Evolutionary conservation across 2,113 vertebrate species (phyloP).

Genomic region (Reinhardtius hippoglossoides): DNA sequence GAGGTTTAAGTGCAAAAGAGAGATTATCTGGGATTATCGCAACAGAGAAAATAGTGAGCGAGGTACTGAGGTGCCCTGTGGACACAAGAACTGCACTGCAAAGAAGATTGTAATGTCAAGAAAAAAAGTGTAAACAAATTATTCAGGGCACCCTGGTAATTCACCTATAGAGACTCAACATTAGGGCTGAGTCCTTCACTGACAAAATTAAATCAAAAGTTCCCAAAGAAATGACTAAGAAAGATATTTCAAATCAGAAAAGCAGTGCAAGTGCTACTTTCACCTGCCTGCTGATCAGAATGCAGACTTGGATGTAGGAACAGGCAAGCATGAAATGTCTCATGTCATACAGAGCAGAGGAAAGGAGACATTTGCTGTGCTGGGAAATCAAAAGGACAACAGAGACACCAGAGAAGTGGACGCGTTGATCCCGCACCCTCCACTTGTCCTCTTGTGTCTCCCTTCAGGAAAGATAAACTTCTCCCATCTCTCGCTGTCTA

Average conservation of each 20-base stretch:
- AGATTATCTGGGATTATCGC: constrained; percentile 50
- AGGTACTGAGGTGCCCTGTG: not conserved
- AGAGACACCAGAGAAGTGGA: not conserved
- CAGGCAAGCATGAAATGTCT: constrained; percentile 17
- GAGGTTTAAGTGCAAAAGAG: constrained; percentile 25
- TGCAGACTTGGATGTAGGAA: constrained; percentile 10
- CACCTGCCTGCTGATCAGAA: constrained; percentile 16
- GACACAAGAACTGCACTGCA: not conserved
- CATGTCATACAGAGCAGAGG: constrained; percentile 17
- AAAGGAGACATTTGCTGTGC: constrained; percentile 3
- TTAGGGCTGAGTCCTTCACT: no score
- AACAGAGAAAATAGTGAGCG: constrained; percentile 15
- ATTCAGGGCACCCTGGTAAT: not conserved
- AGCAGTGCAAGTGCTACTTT: not conserved
- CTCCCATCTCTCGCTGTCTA: not conserved
- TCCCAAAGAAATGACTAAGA: no score
- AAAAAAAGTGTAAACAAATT: not conserved
- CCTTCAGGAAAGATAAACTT: not conserved
- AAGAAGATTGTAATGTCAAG: not conserved
- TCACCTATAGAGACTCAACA: not conserved
- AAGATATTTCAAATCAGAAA: not conserved
- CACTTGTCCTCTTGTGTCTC: constrained; percentile 10
- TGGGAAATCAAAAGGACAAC: constrained; percentile 41
- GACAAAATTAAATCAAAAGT: no score
- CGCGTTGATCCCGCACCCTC: constrained; percentile 9